A percentile compares a stretch with the other conserved stretches of the same genome.
These are phyloP conservation scores for Archips xylosteana DNA, from an alignment of 2,888 invertebrate genomes.

Conservation along the genomic window DNA sequence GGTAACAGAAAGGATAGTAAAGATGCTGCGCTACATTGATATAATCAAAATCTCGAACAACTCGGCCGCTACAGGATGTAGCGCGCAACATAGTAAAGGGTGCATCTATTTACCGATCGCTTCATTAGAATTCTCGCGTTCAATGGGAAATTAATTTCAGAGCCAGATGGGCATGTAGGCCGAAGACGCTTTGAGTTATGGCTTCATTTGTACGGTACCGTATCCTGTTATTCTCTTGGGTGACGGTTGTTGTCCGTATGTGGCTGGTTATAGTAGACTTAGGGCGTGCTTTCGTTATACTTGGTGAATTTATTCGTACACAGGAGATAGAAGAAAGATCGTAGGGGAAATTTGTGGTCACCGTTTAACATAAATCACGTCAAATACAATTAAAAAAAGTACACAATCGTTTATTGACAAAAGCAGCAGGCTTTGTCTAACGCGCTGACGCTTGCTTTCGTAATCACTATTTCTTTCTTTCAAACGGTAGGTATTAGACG, in stretches of 20 bases:
- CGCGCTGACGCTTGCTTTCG: too few relatives aligned
- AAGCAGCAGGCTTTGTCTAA: too few relatives aligned
- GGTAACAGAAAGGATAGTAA: too few relatives aligned
- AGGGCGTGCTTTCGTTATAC: too few relatives aligned
- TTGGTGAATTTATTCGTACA: too few relatives aligned
- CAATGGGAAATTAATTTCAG: conserved; percentile 36
- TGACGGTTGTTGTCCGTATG: background rate
- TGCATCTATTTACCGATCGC: conserved; percentile 33
- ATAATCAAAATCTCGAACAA: background rate
- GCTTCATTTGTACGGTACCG: conserved; percentile 9
- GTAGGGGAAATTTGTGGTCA: too few relatives aligned
- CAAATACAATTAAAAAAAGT: too few relatives aligned
- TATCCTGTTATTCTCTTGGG: background rate
- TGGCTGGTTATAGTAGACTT: background rate
- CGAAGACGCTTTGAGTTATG: conserved; percentile 18
- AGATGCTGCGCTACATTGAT: background rate
- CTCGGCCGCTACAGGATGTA: conserved; percentile 29
- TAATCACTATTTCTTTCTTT: too few relatives aligned
- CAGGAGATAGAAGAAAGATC: too few relatives aligned
- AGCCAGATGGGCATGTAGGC: conserved; percentile 33
- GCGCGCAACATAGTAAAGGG: conserved; percentile 23
- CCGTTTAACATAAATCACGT: too few relatives aligned
- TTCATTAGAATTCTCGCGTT: conserved; percentile 30
- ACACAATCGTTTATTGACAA: too few relatives aligned
- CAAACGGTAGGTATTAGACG: too few relatives aligned